Conservation (phyloP, 2,113 vertebrate genomes). For the Menura novaehollandiae region DNA sequence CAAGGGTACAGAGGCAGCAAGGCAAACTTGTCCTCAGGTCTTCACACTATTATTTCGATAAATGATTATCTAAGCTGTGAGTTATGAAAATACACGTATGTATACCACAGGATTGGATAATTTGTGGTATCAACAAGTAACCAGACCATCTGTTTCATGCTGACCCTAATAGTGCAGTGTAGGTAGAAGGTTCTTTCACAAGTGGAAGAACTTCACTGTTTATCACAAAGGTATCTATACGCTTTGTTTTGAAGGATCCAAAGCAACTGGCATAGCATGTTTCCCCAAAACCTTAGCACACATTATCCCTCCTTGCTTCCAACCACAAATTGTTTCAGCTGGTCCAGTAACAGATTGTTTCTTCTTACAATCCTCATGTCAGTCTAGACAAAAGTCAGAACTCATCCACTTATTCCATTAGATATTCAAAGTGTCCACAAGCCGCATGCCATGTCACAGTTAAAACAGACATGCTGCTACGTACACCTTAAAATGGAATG, state of each 20-base stretch:
- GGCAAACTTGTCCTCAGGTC: not conserved
- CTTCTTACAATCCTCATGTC: not conserved
- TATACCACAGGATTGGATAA: not conserved
- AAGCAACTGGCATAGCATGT: not conserved
- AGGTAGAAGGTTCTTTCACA: not conserved
- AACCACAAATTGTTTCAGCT: not conserved
- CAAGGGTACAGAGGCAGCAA: not conserved
- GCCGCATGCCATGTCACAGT: not conserved
- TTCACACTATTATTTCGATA: not conserved
- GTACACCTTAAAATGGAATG: not conserved
- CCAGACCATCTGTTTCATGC: not conserved
- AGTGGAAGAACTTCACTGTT: not conserved
- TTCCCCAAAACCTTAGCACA: not conserved
- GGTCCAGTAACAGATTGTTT: not conserved
- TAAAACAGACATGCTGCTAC: not conserved
- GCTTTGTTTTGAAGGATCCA: not conserved
- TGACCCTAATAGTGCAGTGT: not conserved
- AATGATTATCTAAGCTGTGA: not conserved
- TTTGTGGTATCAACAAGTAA: not conserved
- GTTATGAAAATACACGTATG: not conserved
- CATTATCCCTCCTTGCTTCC: not conserved
- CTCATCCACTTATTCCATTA: not conserved
- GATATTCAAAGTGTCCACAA: not conserved
- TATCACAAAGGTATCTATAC: not conserved
- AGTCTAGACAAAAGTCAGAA: not conserved